Evolutionary conservation across 2,888 invertebrate species (phyloP), one percentile per base, ranked within the genome.

Genomic region (Ophraella communa): DNA sequence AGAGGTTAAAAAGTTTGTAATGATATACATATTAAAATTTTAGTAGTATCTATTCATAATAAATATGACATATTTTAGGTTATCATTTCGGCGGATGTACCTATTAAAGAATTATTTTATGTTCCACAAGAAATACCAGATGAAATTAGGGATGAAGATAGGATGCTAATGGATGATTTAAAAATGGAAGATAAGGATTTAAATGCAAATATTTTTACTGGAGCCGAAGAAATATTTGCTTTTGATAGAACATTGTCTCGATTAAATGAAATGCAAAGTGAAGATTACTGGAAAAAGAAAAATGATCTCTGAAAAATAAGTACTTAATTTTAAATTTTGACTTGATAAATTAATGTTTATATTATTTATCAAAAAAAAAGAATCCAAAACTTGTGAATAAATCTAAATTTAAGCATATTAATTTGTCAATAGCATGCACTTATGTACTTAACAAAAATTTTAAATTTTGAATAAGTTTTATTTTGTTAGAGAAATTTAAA

Each of bases 221-320:
- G 98, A 0, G 95, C 96, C 81, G 99, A 99, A 82, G 99, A 99
- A 84, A 84, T 96, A 76, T 99, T 99, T 83, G 98, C 99, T 0
- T 96, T 93, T 79, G 96, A 97, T 76, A 87, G 99, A 62, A 97
- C 98, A 20, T 82, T 96, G 23, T 98, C 98, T 0, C 86, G 99
- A 69, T 87, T 99, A 33, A 89, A 91, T 71, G 96, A 99, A 85
- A 99, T 99, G 98, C 96, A 97, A 83, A 93, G 94, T 0, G 88
- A 91, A 59, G 92, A 93, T 71, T 99, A 99, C 82, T 98, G 98
- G 98, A 64, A 62, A 5, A 70, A 57, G 88, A 91, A 61, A 69
- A 71, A 24, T 66, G 53, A 66, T 56, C 47, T 57, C 8, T 14
- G 3, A 33, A 4, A 14, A 23, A 21, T 3, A 30, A 53, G 61